A percentile compares a stretch with the other conserved stretches of the same genome.
Evolutionary conservation across 2,113 vertebrate genomes (phyloP).

Genomic region (Grus americana): DNA sequence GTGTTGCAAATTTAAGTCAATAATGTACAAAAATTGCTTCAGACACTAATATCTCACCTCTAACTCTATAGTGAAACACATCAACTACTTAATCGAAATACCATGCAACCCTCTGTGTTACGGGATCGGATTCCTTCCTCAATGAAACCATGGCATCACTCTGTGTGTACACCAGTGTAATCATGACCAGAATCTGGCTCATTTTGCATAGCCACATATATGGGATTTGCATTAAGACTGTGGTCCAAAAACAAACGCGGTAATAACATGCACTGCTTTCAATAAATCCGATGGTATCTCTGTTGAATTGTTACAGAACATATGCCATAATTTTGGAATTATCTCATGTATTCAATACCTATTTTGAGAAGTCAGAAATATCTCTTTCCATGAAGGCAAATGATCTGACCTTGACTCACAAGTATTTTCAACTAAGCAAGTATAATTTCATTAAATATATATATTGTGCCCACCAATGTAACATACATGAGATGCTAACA

Average conservation of each 20-base stretch:
- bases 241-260: constrained; percentile 6
- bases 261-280: background rate
- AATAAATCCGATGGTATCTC: background rate
- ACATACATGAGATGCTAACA: background rate
- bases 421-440: background rate
- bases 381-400: background rate
- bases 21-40: background rate
- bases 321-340: background rate
- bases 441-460: background rate
- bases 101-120: background rate
- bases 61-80: background rate
- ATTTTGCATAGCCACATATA: constrained; percentile 8
- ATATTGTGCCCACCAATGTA: background rate
- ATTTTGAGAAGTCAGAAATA: background rate
- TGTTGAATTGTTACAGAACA: background rate
- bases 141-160: constrained; percentile 11
- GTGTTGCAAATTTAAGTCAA: background rate
- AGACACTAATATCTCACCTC: background rate
- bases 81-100: constrained; percentile 8
- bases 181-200: constrained; percentile 21
- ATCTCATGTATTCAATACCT: background rate
- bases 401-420: background rate
- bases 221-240: constrained; percentile 16
- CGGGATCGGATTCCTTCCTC: constrained; percentile 8
- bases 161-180: background rate